These are phyloP conservation scores for Lucilia sericata DNA, from an alignment of 1,140 invertebrate genomes.

Conservation along the genomic window DNA sequence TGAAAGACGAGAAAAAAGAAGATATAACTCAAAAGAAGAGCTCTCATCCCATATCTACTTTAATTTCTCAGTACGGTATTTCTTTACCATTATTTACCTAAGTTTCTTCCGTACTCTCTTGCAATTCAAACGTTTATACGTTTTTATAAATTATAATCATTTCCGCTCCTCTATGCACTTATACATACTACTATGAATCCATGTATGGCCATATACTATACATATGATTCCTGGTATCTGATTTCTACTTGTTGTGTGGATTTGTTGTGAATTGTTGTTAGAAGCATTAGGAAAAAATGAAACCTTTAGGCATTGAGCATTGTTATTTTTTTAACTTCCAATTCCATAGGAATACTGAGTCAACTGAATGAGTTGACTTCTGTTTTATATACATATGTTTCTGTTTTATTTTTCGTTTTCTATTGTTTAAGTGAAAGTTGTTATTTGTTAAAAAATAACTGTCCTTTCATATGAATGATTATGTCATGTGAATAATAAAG, in stretches of 20 bases:
- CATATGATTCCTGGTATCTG: not conserved
- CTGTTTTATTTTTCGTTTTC: not conserved
- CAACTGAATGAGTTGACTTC: slow-evolving; percentile 23
- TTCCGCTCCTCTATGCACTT: not conserved
- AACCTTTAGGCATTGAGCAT: not conserved
- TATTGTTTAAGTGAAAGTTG: slow-evolving; percentile 27
- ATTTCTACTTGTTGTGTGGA: not conserved
- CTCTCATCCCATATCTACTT: too few species aligned
- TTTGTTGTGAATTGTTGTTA: not conserved
- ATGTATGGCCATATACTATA: not conserved
- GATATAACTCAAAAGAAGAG: too few species aligned
- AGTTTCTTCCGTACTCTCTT: too few species aligned
- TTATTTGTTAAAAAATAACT: not conserved
- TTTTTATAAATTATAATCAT: slow-evolving; percentile 8
- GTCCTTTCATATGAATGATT: not conserved
- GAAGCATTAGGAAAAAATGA: not conserved
- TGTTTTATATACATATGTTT: not conserved
- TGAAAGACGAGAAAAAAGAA: too few species aligned
- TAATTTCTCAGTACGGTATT: too few species aligned
- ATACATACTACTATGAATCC: not conserved
- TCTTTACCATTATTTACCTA: too few species aligned
- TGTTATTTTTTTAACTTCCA: not conserved
- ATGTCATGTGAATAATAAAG: not conserved
- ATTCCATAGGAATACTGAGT: not conserved
- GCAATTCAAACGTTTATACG: too few species aligned